Evolutionary conservation across 2,113 vertebrate species (phyloP).

Genomic region (Cyanoramphus novaezelandiae): DNA sequence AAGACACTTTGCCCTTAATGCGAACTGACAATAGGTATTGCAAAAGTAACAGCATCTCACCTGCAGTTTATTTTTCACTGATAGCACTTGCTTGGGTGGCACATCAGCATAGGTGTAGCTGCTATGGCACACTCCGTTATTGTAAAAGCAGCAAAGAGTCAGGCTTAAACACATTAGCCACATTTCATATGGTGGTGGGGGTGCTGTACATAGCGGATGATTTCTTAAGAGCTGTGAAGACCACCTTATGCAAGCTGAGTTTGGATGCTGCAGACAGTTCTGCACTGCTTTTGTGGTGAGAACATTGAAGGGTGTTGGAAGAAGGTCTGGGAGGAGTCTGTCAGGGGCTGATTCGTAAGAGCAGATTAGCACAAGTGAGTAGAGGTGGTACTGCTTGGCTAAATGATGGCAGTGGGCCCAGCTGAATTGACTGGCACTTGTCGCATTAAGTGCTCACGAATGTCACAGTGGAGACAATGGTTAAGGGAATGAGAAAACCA

Average conservation of each 20-base stretch:
- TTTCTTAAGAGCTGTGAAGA: neutral
- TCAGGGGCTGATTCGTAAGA: neutral
- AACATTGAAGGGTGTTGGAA: neutral
- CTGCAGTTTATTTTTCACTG: slow-evolving; percentile 12
- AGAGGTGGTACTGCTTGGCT: neutral
- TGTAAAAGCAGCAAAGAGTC: neutral
- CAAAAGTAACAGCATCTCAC: neutral
- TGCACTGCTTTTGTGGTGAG: neutral
- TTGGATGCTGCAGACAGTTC: neutral
- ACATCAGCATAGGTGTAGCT: slow-evolving; percentile 8
- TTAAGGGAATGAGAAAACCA: neutral
- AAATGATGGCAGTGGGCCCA: neutral
- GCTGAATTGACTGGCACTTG: neutral
- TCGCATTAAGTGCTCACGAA: neutral
- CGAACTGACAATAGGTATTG: neutral
- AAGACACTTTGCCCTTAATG: neutral
- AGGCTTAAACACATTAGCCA: neutral
- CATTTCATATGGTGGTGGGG: neutral
- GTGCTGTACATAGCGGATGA: neutral
- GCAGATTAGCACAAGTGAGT: neutral
- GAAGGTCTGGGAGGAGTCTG: neutral
- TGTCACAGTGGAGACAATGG: neutral
- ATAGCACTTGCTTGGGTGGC: neutral
- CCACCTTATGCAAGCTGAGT: neutral
- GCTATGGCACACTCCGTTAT: neutral